A percentile compares a stretch with the other conserved stretches of the same genome.
phyloP scores from a whole-genome alignment of 2,113 vertebrate species.

The Illadopsis cleaveri region DNA sequence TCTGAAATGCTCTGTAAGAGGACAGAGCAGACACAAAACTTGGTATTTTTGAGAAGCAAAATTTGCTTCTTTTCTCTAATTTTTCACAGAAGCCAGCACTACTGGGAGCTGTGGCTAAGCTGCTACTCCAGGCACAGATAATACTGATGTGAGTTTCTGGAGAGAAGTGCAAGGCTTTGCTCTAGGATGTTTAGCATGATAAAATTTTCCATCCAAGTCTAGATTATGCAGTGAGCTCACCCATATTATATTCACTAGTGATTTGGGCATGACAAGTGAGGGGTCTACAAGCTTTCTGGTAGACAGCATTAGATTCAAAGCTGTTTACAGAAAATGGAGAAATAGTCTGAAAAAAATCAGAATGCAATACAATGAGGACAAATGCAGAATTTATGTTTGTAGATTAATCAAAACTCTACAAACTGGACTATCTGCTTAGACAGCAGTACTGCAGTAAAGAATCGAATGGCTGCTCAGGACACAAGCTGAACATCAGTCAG shows the following conservation, averaged over 20 bases:
- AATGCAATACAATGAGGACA: not conserved
- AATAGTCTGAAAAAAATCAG: not conserved
- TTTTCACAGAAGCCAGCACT: not conserved
- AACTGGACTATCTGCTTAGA: not conserved
- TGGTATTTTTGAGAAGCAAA: not conserved
- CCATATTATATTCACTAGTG: not conserved
- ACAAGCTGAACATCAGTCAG: not conserved
- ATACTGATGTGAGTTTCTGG: not conserved
- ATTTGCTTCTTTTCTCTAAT: not conserved
- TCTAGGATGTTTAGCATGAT: not conserved
- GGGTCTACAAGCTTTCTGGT: not conserved
- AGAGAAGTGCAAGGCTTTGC: not conserved
- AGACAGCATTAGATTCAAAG: not conserved
- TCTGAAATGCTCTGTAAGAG: not conserved
- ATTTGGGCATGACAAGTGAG: slow-evolving; percentile 14
- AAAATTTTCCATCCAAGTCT: not conserved
- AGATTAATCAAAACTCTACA: not conserved
- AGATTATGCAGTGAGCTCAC: not conserved
- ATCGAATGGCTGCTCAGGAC: not conserved
- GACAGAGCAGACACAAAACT: not conserved
- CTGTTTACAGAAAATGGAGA: slow-evolving; percentile 10
- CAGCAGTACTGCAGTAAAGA: not conserved
- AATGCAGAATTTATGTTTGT: not conserved
- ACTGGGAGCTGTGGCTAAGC: not conserved
- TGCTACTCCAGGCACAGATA: not conserved